Conservation (phyloP, 2,797 vertebrate genomes). For the Sebastes oblongus region DNA sequence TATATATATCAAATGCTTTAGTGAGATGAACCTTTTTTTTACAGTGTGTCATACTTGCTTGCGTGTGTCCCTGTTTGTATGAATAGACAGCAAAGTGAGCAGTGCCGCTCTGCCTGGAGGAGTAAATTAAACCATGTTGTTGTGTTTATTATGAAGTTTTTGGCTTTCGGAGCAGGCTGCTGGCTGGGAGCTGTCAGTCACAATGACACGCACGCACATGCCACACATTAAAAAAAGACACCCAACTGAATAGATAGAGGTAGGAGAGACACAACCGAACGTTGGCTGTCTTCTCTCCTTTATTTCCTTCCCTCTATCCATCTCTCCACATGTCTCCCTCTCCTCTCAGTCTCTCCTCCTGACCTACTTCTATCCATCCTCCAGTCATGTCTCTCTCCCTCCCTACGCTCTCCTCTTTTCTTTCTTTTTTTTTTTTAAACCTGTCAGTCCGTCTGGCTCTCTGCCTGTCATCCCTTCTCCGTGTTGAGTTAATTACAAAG, state of each 20-base stretch:
- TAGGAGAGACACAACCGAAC: constrained; percentile 7
- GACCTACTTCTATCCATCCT: constrained; percentile 82
- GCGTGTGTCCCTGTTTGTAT: constrained; percentile 18
- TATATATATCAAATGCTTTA: not conserved
- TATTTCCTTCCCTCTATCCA: constrained; percentile 41
- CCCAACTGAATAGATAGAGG: not conserved
- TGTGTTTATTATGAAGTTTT: constrained; percentile 73
- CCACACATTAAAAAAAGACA: not conserved
- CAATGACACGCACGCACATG: constrained; percentile 33
- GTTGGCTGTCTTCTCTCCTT: constrained; percentile 27
- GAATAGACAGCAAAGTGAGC: constrained; percentile 54
- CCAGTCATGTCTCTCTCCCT: constrained; percentile 45
- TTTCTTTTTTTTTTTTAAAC: constrained; percentile 27
- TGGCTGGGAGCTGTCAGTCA: constrained; percentile 76
- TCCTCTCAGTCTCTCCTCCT: constrained; percentile 59
- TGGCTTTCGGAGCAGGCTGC: constrained; percentile 65
- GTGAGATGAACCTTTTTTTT: constrained; percentile 22
- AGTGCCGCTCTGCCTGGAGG: constrained; percentile 52
- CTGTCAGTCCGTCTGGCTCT: constrained; percentile 50
- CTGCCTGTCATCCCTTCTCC: constrained; percentile 32
- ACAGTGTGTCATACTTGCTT: constrained; percentile 7
- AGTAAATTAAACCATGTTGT: constrained; percentile 74
- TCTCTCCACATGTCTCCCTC: constrained; percentile 36
- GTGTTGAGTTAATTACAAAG: constrained; percentile 50
- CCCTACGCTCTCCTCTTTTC: not conserved